Conservation (phyloP, 2,888 invertebrate species). For the Panzeria rudis region DNA sequence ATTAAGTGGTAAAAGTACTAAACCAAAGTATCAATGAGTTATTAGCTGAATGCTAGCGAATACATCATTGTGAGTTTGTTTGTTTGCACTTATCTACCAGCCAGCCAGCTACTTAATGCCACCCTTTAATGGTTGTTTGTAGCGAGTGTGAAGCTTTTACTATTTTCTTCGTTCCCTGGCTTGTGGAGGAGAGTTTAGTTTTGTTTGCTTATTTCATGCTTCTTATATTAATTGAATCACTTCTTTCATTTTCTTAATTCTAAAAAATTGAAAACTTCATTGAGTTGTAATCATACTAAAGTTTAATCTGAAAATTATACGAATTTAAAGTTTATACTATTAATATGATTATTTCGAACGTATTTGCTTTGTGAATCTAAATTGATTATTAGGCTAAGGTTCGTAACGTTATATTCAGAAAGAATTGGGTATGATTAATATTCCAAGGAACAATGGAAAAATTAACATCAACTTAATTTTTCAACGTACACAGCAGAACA, state of each 20-base stretch:
- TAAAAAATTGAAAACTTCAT: background rate
- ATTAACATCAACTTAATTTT: no score
- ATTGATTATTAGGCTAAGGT: no score
- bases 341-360: no score
- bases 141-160: background rate
- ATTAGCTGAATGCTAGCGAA: background rate
- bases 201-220: background rate
- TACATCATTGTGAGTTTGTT: background rate
- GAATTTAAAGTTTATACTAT: background rate
- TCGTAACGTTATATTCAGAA: no score
- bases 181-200: conserved; percentile 5
- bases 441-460: no score
- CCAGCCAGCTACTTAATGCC: conserved; percentile 11
- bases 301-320: conserved; percentile 16
- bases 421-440: no score
- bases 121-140: background rate
- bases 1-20: conserved; percentile 15
- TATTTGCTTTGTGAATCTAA: no score
- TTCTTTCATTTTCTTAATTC: background rate
- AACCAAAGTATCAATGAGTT: conserved; percentile 31
- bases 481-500: no score
- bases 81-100: conserved; percentile 4
- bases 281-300: background rate
- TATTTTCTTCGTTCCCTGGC: background rate
- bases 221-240: conserved; percentile 1